These are phyloP conservation scores for Oreochromis niloticus DNA, from an alignment of 2,113 vertebrate genomes.

Conservation along the genomic window DNA sequence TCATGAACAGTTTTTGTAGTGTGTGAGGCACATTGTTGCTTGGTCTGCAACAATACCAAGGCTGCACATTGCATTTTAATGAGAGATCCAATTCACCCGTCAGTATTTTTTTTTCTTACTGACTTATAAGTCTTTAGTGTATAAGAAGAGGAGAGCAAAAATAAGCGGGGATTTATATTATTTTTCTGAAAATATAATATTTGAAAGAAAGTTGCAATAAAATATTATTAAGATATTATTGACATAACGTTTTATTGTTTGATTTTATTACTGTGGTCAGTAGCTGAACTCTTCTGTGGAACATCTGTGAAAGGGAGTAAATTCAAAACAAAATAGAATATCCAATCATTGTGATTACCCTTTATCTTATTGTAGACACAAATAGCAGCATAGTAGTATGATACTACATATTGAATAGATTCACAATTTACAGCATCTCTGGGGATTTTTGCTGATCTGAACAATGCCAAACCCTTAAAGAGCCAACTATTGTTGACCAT, in stretches of 20 bases:
- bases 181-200: background rate
- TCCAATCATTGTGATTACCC: background rate
- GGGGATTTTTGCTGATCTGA: slow-evolving; percentile 31
- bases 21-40: background rate
- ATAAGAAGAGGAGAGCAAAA: background rate
- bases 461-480: slow-evolving; percentile 11
- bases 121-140: background rate
- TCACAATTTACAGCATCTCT: background rate
- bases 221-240: background rate
- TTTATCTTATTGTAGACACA: background rate
- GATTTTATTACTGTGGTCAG: background rate
- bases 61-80: background rate
- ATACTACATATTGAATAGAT: background rate
- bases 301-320: background rate
- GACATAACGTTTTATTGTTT: background rate
- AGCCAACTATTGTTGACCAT: slow-evolving; percentile 15
- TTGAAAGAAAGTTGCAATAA: background rate
- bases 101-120: background rate
- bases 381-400: background rate
- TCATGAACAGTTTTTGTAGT: background rate
- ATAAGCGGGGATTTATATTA: background rate
- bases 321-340: background rate
- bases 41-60: background rate
- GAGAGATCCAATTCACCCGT: background rate
- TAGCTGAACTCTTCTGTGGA: background rate